Conservation (phyloP, 2,888 invertebrate genomes). For the Chromoteleia sp. region DNA sequence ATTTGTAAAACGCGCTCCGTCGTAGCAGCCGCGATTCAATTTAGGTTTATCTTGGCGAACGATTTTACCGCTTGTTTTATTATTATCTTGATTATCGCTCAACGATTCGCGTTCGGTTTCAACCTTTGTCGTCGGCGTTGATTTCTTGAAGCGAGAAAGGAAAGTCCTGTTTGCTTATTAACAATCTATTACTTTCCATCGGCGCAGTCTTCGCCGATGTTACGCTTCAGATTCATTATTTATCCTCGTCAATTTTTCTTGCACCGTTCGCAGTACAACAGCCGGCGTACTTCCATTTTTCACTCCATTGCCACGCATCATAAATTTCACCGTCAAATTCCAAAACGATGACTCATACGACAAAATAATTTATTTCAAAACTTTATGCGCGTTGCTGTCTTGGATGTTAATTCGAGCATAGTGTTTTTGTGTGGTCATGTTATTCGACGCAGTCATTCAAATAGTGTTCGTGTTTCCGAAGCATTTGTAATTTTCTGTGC, state of each 20-base stretch:
- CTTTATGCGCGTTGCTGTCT: slow-evolving; percentile 1
- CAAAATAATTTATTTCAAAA: slow-evolving; percentile 49
- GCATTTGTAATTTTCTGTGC: too few relatives aligned
- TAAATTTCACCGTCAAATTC: slow-evolving; percentile 61
- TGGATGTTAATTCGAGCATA: slow-evolving; percentile 25
- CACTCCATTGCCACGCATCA: slow-evolving; percentile 55
- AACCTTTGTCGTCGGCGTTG: too few relatives aligned
- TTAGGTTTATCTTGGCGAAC: not conserved
- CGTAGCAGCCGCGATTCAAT: not conserved
- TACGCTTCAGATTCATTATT: slow-evolving; percentile 61
- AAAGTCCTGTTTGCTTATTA: not conserved
- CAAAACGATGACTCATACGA: slow-evolving; percentile 44
- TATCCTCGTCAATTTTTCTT: slow-evolving; percentile 52
- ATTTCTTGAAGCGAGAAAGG: not conserved
- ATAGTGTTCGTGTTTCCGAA: too few relatives aligned
- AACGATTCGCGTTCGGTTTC: too few relatives aligned
- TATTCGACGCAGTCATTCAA: slow-evolving; percentile 10
- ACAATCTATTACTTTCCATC: slow-evolving; percentile 14
- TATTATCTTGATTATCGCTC: too few relatives aligned
- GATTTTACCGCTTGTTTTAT: not conserved
- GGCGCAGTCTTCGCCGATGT: slow-evolving; percentile 16
- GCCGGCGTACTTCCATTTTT: slow-evolving; percentile 51
- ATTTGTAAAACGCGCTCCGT: not conserved
- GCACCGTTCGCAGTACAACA: slow-evolving; percentile 35
- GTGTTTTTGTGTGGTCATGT: slow-evolving; percentile 25